Conservation (phyloP, 2,888 invertebrate genomes). For the Mythimna albipuncta region DNA sequence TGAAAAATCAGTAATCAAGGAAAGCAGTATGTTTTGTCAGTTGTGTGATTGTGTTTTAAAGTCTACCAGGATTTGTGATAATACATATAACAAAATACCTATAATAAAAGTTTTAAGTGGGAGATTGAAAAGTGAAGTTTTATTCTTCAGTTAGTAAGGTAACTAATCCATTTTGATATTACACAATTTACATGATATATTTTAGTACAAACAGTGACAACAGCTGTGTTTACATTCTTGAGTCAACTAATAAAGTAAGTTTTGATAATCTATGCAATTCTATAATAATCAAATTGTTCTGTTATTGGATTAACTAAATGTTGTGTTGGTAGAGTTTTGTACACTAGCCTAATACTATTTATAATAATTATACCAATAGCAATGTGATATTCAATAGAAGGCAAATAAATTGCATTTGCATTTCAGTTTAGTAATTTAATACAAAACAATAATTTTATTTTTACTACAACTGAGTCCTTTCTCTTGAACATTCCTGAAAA, state of each 20-base stretch:
- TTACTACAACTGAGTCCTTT: constrained; percentile 29
- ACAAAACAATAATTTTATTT: constrained; percentile 26
- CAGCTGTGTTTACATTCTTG: constrained; percentile 46
- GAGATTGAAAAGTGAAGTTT: constrained; percentile 90
- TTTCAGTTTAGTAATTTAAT: constrained; percentile 43
- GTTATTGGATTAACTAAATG: constrained; percentile 38
- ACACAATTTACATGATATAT: constrained; percentile 56
- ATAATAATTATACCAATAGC: constrained; percentile 39
- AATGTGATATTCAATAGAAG: constrained; percentile 56
- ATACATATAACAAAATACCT: constrained; percentile 93
- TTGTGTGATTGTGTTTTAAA: constrained; percentile 93
- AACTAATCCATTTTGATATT: constrained; percentile 73
- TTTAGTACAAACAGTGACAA: constrained; percentile 56
- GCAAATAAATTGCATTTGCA: constrained; percentile 41
- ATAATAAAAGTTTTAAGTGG: constrained; percentile 91
- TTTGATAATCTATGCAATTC: constrained; percentile 31
- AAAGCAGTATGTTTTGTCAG: constrained; percentile 90
- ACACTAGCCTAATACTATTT: constrained; percentile 46
- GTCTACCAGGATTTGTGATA: constrained; percentile 94
- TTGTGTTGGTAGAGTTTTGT: constrained; percentile 48
- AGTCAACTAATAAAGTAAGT: constrained; percentile 16
- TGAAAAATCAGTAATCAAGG: constrained; percentile 89
- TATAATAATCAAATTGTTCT: constrained; percentile 37
- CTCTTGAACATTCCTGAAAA: constrained; percentile 17
- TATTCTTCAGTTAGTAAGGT: constrained; percentile 86